phyloP scores from a whole-genome alignment of 2,797 vertebrate genomes.

The Poeciliopsis presidionis region DNA sequence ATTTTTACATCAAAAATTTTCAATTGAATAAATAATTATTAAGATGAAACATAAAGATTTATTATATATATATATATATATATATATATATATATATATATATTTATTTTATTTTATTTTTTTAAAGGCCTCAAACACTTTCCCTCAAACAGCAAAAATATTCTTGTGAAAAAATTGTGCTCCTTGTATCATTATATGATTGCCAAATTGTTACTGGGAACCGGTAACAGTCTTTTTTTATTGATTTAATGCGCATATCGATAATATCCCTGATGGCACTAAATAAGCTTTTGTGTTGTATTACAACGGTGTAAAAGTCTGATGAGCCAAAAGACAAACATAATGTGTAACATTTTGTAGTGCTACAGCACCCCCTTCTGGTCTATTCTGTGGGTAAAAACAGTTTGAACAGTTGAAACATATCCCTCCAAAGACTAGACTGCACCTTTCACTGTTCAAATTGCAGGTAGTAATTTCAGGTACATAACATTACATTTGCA shows the following conservation, averaged over 20 bases:
- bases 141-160: background rate
- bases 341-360: background rate
- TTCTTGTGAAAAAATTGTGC: background rate
- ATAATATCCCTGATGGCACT: background rate
- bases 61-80: too few species aligned
- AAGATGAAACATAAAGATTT: too few species aligned
- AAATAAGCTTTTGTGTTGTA: background rate
- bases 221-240: too few species aligned
- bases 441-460: background rate
- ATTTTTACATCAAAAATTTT: too few species aligned
- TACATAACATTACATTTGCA: background rate
- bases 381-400: background rate
- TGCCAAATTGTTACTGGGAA: background rate
- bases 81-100: too few species aligned
- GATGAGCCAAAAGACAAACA: background rate
- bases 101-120: too few species aligned
- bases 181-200: background rate
- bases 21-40: too few species aligned
- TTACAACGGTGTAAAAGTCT: background rate
- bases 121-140: background rate
- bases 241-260: background rate
- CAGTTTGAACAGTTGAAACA: background rate
- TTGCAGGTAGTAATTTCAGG: background rate
- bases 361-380: slow-evolving; percentile 40
- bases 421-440: background rate